Percentiles rank a stretch among this genome's conserved stretches.
Conservation (phyloP, 2,888 invertebrate genomes). For the Linyphia triangularis region DNA sequence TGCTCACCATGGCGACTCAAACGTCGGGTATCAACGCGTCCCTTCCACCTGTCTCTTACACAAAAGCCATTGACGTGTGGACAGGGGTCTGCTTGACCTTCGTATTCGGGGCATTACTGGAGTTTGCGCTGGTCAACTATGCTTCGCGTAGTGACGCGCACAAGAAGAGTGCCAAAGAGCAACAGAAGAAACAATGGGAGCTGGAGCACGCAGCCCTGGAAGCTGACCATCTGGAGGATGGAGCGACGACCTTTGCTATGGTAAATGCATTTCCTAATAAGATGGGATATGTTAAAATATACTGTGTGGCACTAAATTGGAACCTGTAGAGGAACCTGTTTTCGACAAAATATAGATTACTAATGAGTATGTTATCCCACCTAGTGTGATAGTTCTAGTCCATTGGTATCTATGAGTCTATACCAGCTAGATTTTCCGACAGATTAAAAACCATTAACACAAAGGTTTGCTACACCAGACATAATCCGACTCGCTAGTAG, state of each 20-base stretch:
- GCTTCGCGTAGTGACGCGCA: slow-evolving; percentile 96
- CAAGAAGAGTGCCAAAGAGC: slow-evolving; percentile 84
- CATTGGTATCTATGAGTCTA: no score
- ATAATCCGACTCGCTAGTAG: no score
- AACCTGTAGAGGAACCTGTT: no score
- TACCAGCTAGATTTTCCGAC: no score
- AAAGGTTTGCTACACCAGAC: no score
- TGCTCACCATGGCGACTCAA: slow-evolving; percentile 98
- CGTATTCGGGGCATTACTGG: slow-evolving; percentile 97
- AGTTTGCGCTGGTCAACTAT: slow-evolving; percentile 99
- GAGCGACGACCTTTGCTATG: slow-evolving; percentile 92
- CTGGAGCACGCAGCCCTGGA: slow-evolving; percentile 91
- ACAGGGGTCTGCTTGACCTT: slow-evolving; percentile 98
- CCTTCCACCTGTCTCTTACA: slow-evolving; percentile 97
- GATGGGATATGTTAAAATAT: no score
- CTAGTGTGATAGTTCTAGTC: no score
- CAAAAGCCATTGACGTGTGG: slow-evolving; percentile 98
- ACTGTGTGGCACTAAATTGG: no score
- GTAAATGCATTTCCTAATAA: slow-evolving; percentile 82
- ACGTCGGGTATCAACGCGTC: slow-evolving; percentile 96
- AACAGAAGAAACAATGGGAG: slow-evolving; percentile 87
- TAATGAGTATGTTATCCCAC: no score
- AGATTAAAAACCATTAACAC: no score
- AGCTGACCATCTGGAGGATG: slow-evolving; percentile 92
- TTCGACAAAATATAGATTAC: no score